phyloP scores from a whole-genome alignment of 2,113 vertebrate genomes.

The Artemisiospiza belli region DNA sequence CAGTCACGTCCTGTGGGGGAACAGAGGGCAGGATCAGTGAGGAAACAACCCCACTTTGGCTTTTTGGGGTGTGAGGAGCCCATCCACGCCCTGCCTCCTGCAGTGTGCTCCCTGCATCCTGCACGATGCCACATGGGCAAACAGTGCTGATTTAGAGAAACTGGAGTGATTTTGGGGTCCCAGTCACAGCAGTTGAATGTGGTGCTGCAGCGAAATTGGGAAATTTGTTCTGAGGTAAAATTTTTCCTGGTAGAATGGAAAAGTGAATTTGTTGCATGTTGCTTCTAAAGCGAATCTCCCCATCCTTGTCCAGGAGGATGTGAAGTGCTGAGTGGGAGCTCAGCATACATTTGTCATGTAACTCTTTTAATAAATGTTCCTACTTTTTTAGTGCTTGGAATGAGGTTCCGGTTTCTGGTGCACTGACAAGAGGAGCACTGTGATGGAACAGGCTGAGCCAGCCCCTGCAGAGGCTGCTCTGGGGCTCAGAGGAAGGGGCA shows the following conservation, averaged over 20 bases:
- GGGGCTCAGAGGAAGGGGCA: background rate
- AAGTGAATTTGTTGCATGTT: background rate
- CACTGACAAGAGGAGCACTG: rapidly evolving
- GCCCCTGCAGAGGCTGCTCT: rapidly evolving
- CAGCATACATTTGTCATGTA: background rate
- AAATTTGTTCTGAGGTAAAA: background rate
- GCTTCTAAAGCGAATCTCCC: background rate
- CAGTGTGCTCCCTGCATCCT: rapidly evolving
- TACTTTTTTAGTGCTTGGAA: background rate
- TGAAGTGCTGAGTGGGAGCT: background rate
- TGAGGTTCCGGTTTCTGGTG: background rate
- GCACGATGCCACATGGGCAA: rapidly evolving
- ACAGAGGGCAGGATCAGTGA: background rate
- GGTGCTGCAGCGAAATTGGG: background rate
- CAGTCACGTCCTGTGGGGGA: background rate
- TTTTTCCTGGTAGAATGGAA: background rate
- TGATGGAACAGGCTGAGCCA: background rate
- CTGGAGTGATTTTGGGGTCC: background rate
- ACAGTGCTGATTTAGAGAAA: background rate
- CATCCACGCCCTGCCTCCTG: rapidly evolving
- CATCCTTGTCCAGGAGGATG: rapidly evolving
- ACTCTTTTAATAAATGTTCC: slow-evolving; percentile 17
- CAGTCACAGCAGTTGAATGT: background rate
- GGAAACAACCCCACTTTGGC: rapidly evolving
- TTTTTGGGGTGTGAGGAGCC: rapidly evolving